phyloP scores from a whole-genome alignment of 2,888 invertebrate species.

The Willowsia nigromaculata region DNA sequence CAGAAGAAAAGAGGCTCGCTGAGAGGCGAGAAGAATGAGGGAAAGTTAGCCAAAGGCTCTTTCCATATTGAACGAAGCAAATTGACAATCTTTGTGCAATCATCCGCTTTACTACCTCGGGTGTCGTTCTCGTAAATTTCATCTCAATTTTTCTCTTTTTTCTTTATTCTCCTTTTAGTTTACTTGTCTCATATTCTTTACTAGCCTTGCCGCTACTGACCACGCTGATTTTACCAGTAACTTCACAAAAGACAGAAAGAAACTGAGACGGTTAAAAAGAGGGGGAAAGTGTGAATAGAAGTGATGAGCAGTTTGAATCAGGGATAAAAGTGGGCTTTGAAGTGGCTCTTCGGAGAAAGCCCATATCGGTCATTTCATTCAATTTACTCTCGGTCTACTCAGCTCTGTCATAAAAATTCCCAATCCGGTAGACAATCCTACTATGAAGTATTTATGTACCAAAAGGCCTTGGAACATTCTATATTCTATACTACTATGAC shows the following conservation, averaged over 20 bases:
- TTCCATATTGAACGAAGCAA: conserved; percentile 79
- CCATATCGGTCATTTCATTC: conserved; percentile 78
- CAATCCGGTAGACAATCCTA: too few relatives aligned
- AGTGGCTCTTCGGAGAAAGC: conserved; percentile 66
- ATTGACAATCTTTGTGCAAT: conserved; percentile 79
- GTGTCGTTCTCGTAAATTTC: conserved; percentile 65
- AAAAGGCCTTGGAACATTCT: too few relatives aligned
- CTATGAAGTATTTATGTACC: too few relatives aligned
- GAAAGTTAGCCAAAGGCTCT: conserved; percentile 78
- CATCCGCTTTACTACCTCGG: conserved; percentile 75
- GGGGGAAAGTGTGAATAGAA: conserved; percentile 38
- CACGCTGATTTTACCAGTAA: not conserved
- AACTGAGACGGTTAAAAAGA: not conserved
- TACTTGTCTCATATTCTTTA: not conserved
- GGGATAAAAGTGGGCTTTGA: conserved; percentile 69
- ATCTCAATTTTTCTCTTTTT: conserved; percentile 41
- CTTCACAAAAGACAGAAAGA: not conserved
- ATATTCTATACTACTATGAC: not conserved
- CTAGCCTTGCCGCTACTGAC: not conserved
- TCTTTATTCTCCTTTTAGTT: conserved; percentile 31
- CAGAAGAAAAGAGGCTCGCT: conserved; percentile 27
- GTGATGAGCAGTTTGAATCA: conserved; percentile 59
- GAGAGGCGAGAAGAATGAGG: conserved; percentile 68
- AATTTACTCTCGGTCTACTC: conserved; percentile 77
- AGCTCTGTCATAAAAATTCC: conserved; percentile 41